phyloP scores from a whole-genome alignment of 2,797 vertebrate genomes.

The Muraenolepis orangiensis region DNA sequence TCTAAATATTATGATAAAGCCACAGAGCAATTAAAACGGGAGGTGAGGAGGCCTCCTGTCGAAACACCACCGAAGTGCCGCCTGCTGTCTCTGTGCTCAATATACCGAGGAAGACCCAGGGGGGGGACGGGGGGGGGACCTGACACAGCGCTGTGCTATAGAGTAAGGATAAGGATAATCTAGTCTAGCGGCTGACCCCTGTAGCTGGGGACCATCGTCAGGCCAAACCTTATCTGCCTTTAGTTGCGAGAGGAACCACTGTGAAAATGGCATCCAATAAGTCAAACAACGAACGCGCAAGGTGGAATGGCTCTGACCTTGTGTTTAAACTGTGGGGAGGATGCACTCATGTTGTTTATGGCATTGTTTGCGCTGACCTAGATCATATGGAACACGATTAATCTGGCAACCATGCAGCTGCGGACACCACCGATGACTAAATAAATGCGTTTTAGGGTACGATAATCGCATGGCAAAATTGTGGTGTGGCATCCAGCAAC shows the following conservation, averaged over 20 bases:
- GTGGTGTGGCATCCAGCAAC: neutral
- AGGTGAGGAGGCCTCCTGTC: slow-evolving; percentile 26
- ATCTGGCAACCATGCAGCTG: slow-evolving; percentile 26
- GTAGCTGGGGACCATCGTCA: neutral
- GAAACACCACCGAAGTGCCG: neutral
- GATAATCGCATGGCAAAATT: neutral
- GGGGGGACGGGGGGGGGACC: neutral
- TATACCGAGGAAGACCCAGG: neutral
- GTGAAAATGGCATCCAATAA: neutral
- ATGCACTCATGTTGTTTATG: slow-evolving; percentile 21
- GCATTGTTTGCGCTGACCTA: slow-evolving; percentile 41
- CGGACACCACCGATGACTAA: slow-evolving; percentile 24
- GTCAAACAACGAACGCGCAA: neutral
- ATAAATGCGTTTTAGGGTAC: slow-evolving; percentile 17
- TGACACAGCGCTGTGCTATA: neutral
- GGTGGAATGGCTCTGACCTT: slow-evolving; percentile 2
- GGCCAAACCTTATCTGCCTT: neutral
- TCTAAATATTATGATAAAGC: slow-evolving; percentile 69
- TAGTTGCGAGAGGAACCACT: neutral
- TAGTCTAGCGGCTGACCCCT: neutral
- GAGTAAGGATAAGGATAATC: neutral
- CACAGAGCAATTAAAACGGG: slow-evolving; percentile 58
- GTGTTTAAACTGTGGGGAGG: slow-evolving; percentile 5
- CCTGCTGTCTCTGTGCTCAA: neutral
- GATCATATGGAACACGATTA: slow-evolving; percentile 45